phyloP scores from a whole-genome alignment of 1,140 invertebrate genomes.

The Drosophila murphyi region DNA sequence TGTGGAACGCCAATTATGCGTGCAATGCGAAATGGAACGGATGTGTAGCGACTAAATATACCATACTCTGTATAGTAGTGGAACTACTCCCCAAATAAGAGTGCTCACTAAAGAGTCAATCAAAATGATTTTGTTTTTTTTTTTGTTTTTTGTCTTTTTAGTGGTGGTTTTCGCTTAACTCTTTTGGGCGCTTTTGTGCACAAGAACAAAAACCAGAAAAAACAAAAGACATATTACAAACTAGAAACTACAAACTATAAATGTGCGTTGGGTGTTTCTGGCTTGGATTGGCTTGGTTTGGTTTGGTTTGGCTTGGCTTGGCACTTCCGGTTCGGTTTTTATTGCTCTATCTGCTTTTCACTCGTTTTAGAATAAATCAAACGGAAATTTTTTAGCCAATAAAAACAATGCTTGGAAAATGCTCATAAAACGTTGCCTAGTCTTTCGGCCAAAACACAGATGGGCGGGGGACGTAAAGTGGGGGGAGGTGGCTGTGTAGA shows the following conservation, averaged over 20 bases:
- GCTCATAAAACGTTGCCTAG: constrained; percentile 54
- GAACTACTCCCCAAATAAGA: constrained; percentile 28
- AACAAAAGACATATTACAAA: constrained; percentile 33
- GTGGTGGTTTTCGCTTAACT: constrained; percentile 2
- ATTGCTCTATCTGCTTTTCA: constrained; percentile 15
- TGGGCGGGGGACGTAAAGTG: no score
- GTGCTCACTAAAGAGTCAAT: constrained; percentile 50
- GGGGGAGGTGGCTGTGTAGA: no score
- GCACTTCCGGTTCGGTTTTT: constrained; percentile 68
- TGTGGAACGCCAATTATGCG: constrained; percentile 76
- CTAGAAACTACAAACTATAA: constrained; percentile 42
- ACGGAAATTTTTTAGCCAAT: constrained; percentile 61
- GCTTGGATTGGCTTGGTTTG: constrained; percentile 31
- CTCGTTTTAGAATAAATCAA: constrained; percentile 75
- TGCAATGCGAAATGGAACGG: constrained; percentile 82
- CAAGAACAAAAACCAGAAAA: constrained; percentile 26
- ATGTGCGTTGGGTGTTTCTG: constrained; percentile 42
- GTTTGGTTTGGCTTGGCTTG: constrained; percentile 60
- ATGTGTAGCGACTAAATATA: constrained; percentile 74
- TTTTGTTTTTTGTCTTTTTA: not conserved
- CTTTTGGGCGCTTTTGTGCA: constrained; percentile 20
- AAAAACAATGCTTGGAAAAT: constrained; percentile 51
- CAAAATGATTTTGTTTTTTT: constrained; percentile 48
- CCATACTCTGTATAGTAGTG: constrained; percentile 16
- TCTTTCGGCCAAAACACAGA: not conserved